A percentile compares a stretch with the other conserved stretches of the same genome.
Evolutionary conservation across 2,888 invertebrate genomes (phyloP).

Genomic region (Biston stratarius): DNA sequence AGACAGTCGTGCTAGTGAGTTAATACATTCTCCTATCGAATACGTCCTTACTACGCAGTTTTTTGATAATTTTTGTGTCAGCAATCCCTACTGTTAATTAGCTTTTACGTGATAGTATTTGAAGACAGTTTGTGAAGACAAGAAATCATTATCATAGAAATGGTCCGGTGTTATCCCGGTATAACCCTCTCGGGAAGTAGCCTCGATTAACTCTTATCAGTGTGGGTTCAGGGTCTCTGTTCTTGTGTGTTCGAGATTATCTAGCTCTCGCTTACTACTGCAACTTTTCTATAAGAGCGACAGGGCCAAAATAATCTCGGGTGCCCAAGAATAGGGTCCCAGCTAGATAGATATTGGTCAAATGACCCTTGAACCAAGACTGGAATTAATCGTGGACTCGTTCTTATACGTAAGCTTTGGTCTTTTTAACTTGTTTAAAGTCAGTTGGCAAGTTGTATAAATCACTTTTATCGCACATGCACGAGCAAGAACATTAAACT

Average conservation of each 20-base stretch:
- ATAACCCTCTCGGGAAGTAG: constrained; percentile 32
- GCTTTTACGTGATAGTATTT: background rate
- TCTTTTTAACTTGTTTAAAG: constrained; percentile 33
- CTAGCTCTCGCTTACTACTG: background rate
- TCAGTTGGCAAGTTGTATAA: constrained; percentile 29
- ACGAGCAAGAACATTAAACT: background rate
- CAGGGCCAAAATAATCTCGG: background rate
- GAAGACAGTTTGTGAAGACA: constrained; percentile 10
- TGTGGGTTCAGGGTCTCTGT: constrained; percentile 3
- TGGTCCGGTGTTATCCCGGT: constrained; percentile 29
- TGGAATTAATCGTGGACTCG: constrained; percentile 11
- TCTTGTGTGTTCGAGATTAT: background rate
- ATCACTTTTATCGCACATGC: constrained; percentile 41
- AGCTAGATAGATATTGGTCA: constrained; percentile 16
- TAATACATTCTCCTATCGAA: too few relatives aligned
- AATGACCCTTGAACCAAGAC: constrained; percentile 24
- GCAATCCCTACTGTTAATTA: background rate
- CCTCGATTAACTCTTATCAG: constrained; percentile 36
- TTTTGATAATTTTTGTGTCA: too few relatives aligned
- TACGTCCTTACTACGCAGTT: too few relatives aligned
- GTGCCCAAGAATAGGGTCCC: background rate
- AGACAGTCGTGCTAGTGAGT: too few relatives aligned
- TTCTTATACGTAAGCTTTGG: constrained; percentile 1
- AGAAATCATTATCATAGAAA: constrained; percentile 37
- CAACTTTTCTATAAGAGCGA: background rate